Percentiles rank a stretch among this genome's conserved stretches.
These are phyloP conservation scores for Ophioninae sp. DNA, from an alignment of 2,888 invertebrate species.

Conservation along the genomic window DNA sequence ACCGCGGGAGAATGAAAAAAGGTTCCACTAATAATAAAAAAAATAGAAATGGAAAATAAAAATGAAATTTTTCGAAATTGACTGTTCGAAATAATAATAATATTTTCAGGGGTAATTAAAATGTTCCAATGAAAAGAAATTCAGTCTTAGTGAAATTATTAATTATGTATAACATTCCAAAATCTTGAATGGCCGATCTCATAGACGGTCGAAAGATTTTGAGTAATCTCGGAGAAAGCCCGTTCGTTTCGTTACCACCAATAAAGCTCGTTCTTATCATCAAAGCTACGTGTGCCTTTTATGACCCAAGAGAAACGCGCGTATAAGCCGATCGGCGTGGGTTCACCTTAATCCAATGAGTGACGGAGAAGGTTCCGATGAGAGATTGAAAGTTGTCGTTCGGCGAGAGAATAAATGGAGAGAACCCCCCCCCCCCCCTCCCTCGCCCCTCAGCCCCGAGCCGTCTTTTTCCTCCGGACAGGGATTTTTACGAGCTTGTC, in stretches of 20 bases:
- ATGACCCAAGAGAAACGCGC: conserved; percentile 23
- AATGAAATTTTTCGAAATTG: too few species aligned
- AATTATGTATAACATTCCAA: too few species aligned
- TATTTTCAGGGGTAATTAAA: too few species aligned
- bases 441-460: neutral
- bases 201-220: conserved; percentile 1
- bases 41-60: too few species aligned
- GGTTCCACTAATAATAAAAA: too few species aligned
- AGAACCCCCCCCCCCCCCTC: too few species aligned
- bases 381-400: conserved; percentile 39
- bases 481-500: conserved; percentile 50
- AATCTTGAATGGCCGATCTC: neutral
- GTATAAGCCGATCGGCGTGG: conserved; percentile 11
- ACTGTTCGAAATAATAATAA: too few species aligned
- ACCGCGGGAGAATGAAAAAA: too few species aligned
- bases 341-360: conserved; percentile 42
- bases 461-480: neutral
- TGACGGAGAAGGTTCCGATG: conserved; percentile 1
- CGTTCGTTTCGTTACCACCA: conserved; percentile 26
- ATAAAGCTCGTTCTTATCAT: conserved; percentile 27
- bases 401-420: conserved; percentile 17
- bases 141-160: too few species aligned
- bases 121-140: too few species aligned
- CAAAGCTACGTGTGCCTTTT: conserved; percentile 17
- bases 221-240: conserved; percentile 13